Percentiles rank a stretch among this genome's conserved stretches.
phyloP scores from a whole-genome alignment of 2,888 invertebrate species.

The Drosophila recens region DNA sequence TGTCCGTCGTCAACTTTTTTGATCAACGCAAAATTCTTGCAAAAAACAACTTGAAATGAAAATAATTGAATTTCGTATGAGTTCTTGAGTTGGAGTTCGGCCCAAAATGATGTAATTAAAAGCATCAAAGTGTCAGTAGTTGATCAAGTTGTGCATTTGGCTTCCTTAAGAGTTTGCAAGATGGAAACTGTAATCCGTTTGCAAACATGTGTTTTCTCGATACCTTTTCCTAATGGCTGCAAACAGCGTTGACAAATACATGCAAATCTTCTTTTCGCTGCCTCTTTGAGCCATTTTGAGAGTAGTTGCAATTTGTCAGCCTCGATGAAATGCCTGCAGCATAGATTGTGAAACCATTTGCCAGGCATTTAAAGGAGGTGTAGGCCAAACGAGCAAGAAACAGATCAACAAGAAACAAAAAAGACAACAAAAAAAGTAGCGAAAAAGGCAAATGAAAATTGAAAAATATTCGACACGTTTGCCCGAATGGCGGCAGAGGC shows the following conservation, averaged over 20 bases:
- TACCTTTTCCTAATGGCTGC: neutral
- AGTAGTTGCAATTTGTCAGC: constrained; percentile 1
- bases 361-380: constrained; percentile 12
- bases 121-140: constrained; percentile 1
- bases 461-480: constrained; percentile 2
- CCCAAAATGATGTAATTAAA: neutral
- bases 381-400: neutral
- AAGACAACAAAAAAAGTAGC: neutral
- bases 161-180: neutral
- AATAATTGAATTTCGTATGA: constrained; percentile 3
- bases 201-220: constrained; percentile 2
- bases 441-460: constrained; percentile 3
- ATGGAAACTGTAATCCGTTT: constrained; percentile 5
- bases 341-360: constrained; percentile 29
- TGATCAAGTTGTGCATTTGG: constrained; percentile 4
- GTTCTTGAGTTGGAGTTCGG: neutral
- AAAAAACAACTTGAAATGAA: constrained; percentile 14
- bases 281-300: neutral
- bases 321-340: constrained; percentile 1
- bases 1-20: constrained; percentile 2
- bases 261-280: neutral
- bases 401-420: neutral
- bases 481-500: neutral
- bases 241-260: neutral
- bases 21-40: constrained; percentile 3